Percentiles rank a stretch among this genome's conserved stretches.
These are phyloP conservation scores for Neogale vison DNA, from an alignment of 2,113 vertebrate genomes.

Conservation along the genomic window DNA sequence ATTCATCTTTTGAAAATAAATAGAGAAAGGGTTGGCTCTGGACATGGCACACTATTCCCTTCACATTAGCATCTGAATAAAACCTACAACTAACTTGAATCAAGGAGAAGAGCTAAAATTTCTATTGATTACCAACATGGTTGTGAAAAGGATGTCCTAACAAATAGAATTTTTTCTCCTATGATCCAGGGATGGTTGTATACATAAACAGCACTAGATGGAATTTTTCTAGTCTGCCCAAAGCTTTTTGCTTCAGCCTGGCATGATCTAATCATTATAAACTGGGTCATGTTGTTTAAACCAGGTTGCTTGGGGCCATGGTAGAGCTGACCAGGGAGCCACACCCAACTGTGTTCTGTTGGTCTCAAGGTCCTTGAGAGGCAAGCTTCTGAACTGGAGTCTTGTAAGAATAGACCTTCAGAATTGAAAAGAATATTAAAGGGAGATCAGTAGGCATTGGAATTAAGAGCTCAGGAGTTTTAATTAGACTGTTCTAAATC, in stretches of 20 bases:
- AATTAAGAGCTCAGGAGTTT: background rate
- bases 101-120: background rate
- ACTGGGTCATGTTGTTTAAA: background rate
- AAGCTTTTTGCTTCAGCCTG: background rate
- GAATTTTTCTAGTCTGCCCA: background rate
- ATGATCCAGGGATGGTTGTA: background rate
- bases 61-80: background rate
- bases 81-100: background rate
- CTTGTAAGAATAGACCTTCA: background rate
- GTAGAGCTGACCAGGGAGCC: background rate
- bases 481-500: background rate
- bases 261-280: background rate
- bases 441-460: background rate
- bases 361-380: background rate
- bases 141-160: background rate
- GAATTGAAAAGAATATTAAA: background rate
- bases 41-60: background rate
- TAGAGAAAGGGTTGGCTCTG: background rate
- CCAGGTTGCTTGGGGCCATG: background rate
- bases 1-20: background rate
- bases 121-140: background rate
- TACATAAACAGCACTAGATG: background rate
- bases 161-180: background rate
- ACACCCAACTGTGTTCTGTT: background rate
- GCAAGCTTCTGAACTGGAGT: background rate